Conservation (phyloP, 2,888 invertebrate genomes). For the Aporophyla lueneburgensis region DNA sequence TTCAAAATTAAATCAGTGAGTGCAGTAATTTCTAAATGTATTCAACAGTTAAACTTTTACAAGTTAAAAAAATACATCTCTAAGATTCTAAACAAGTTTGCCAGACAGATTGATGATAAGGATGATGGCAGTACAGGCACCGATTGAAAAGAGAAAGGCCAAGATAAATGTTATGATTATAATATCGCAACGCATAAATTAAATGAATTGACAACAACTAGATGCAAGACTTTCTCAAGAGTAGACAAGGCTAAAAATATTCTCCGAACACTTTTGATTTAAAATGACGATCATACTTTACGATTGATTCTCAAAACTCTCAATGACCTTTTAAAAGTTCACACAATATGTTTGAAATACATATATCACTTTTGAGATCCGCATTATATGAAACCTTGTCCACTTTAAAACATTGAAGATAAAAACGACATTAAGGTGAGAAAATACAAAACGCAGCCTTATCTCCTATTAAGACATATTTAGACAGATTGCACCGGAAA, state of each 20-base stretch:
- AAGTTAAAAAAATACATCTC: not conserved
- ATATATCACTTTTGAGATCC: not conserved
- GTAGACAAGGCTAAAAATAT: not conserved
- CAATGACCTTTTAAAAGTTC: not conserved
- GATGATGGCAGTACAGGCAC: constrained; percentile 9
- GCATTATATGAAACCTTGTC: not conserved
- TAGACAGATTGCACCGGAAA: constrained; percentile 4
- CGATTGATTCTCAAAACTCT: not conserved
- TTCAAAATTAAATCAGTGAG: not conserved
- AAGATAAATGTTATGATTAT: constrained; percentile 14
- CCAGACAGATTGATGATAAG: constrained; percentile 14
- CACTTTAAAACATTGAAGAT: constrained; percentile 2
- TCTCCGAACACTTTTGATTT: not conserved
- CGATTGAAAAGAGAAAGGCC: constrained; percentile 37
- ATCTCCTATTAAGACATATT: not conserved
- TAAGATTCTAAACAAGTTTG: constrained; percentile 15
- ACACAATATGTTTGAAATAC: not conserved
- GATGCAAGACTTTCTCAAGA: constrained; percentile 31
- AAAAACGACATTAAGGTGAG: constrained; percentile 4
- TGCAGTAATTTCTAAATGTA: not conserved
- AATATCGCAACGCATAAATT: constrained; percentile 19
- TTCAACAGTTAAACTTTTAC: not conserved
- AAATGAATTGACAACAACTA: not conserved
- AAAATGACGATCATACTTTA: not conserved
- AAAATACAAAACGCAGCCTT: constrained; percentile 9